Percentiles rank a stretch among this genome's conserved stretches.
phyloP scores from a whole-genome alignment of 1,140 invertebrate genomes.

The Globodera rostochiensis region DNA sequence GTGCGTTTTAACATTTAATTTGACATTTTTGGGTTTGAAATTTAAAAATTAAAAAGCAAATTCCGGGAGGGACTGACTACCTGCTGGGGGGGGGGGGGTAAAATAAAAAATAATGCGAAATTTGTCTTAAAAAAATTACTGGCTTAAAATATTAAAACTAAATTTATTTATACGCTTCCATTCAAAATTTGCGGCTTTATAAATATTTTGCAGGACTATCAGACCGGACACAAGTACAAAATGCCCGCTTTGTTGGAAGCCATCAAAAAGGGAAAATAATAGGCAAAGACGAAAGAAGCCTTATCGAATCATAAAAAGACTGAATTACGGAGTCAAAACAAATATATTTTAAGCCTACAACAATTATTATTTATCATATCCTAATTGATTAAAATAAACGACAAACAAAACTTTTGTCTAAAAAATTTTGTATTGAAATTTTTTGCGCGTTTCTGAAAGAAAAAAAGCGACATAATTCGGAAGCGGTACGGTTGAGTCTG shows the following conservation, averaged over 20 bases:
- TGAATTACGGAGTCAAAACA: too few species aligned
- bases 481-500: too few species aligned
- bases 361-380: neutral
- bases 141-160: neutral
- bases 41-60: too few species aligned
- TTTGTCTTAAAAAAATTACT: constrained; percentile 25
- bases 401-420: too few species aligned
- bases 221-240: constrained; percentile 93
- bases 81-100: neutral
- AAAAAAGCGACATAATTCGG: too few species aligned
- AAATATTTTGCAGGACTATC: constrained; percentile 76
- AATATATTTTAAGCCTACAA: too few species aligned
- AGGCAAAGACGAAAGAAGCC: neutral
- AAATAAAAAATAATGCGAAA: neutral
- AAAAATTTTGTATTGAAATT: too few species aligned
- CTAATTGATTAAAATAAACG: too few species aligned
- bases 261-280: constrained; percentile 24
- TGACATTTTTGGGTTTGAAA: neutral
- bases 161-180: neutral
- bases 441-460: too few species aligned
- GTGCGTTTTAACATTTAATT: constrained; percentile 68
- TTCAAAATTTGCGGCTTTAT: constrained; percentile 1
- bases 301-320: neutral
- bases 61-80: too few species aligned
- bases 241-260: constrained; percentile 79